Conservation (phyloP, 30 jellyfish, hydroid and myxozoan species). For the Turritopsis dohrnii region DNA sequence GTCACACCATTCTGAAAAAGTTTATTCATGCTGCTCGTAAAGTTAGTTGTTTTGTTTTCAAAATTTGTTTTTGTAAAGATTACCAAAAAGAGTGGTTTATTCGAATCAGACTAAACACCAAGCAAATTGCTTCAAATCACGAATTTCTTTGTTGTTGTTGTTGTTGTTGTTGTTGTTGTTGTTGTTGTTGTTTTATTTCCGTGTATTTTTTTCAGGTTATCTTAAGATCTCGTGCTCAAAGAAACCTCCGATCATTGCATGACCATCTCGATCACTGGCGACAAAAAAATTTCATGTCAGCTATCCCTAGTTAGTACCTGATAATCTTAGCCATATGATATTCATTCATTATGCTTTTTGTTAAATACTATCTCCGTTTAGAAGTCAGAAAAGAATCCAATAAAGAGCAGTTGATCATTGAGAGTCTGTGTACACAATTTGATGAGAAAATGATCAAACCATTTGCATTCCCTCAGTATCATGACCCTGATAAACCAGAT, state of each 20-base stretch:
- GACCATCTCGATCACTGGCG: slow-evolving; percentile 48
- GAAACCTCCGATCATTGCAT: slow-evolving; percentile 29
- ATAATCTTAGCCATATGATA: neutral
- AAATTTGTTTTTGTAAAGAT: no score
- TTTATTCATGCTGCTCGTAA: slow-evolving; percentile 82
- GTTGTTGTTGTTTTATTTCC: neutral
- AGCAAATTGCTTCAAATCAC: no score
- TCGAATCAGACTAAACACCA: no score
- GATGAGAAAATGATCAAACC: slow-evolving; percentile 23
- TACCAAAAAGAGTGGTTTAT: no score
- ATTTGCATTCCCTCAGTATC: slow-evolving; percentile 56
- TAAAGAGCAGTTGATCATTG: slow-evolving; percentile 49
- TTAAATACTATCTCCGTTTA: neutral
- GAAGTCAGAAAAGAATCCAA: slow-evolving; percentile 54
- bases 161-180: neutral
- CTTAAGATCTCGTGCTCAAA: slow-evolving; percentile 44
- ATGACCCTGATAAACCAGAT: slow-evolving; percentile 43
- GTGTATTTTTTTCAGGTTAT: slow-evolving; percentile 32
- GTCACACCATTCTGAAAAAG: slow-evolving; percentile 45
- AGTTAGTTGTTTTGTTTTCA: slow-evolving; percentile 28
- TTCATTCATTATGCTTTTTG: neutral
- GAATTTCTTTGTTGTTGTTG: no score
- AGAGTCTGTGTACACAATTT: slow-evolving; percentile 34
- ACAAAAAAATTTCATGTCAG: slow-evolving; percentile 45
- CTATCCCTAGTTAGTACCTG: slow-evolving; percentile 32